Percentiles rank a stretch among this genome's conserved stretches.
phyloP scores from a whole-genome alignment of 1,140 invertebrate genomes.

The Penaeus chinensis region DNA sequence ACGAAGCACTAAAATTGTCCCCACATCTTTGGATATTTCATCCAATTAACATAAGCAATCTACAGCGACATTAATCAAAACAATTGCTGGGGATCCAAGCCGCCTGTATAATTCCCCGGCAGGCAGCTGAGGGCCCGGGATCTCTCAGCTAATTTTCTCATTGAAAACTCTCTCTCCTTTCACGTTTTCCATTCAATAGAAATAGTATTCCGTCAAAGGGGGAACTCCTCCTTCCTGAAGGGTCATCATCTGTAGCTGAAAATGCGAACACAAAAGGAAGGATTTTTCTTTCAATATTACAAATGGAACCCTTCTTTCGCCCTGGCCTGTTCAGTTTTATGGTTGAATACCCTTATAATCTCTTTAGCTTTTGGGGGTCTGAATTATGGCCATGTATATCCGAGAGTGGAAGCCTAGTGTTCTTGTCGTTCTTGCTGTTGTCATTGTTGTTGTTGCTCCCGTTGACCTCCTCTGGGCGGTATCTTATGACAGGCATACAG shows the following conservation, averaged over 20 bases:
- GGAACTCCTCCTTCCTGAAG: constrained; percentile 34
- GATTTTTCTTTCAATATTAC: constrained; percentile 57
- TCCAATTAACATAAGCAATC: constrained; percentile 27
- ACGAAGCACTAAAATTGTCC: too few relatives aligned
- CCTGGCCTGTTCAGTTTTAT: constrained; percentile 41
- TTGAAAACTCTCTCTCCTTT: constrained; percentile 23
- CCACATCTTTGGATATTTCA: too few relatives aligned
- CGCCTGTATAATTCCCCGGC: constrained; percentile 18
- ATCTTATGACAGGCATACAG: too few relatives aligned
- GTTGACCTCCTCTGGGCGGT: too few relatives aligned
- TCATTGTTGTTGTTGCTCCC: too few relatives aligned
- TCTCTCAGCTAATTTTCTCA: constrained; percentile 53
- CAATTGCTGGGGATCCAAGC: background rate
- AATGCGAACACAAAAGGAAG: constrained; percentile 41
- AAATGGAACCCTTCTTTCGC: constrained; percentile 43
- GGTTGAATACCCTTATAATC: constrained; percentile 52
- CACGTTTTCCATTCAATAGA: constrained; percentile 54
- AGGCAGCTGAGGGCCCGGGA: background rate
- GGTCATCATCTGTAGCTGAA: constrained; percentile 37
- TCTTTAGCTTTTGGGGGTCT: constrained; percentile 38
- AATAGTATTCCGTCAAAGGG: constrained; percentile 52
- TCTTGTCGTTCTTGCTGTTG: too few relatives aligned
- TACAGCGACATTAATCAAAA: constrained; percentile 45
- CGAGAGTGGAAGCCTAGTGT: too few relatives aligned
- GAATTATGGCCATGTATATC: background rate